Base-by-base conservation (phyloP, 2,797 vertebrate species). In the Meda fulgida region DNA sequence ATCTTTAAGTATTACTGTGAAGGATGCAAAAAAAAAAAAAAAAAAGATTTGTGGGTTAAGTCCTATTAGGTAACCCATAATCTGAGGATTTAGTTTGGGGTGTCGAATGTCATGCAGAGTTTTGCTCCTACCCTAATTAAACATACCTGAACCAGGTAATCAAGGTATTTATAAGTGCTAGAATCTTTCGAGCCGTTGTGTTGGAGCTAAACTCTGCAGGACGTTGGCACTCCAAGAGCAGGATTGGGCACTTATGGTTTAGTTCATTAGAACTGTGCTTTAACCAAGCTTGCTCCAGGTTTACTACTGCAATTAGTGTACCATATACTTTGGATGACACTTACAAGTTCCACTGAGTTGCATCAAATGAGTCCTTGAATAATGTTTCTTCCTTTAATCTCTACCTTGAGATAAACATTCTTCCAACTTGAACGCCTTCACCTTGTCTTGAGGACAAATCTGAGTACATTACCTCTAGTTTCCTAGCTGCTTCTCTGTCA, bases 341-440 rank as follows among this genome's bases (percentile, higher is more conserved):
- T 55, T 55, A 70, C 1, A 71, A 60, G 9, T 81, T 40, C 51
- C 6, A 0, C 23, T 8, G 19, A 55, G 14, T 69, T 46, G 19
- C n/a, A 60, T 36, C 5, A 23, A 71, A 43, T 18, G 7, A 43
- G 7, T 31, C 23, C 38, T 88, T 87, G 65, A 79, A 81, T 72
- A 78, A 67, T 78, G 70, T 70, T 80, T 88, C 81, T 82, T 58
- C 77, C 40, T 53, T 78, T 29, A n/a, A 81, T 87, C 58, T 83
- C 48, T 81, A 69, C 19, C 51, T 51, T 67, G 23, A 66, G 73
- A 65, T 75, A 79, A 83, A 66, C 55, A 81, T 43, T 72, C 7
- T 1, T 81, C 11, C 43, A 46, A 71, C 23, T 53, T 65, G 38
- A 70, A 75, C 26, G 18, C 60, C 78, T 38, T 78, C 67, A 60